phyloP scores from a whole-genome alignment of 2,888 invertebrate genomes.

The Chaetogeoica ovagalla region DNA sequence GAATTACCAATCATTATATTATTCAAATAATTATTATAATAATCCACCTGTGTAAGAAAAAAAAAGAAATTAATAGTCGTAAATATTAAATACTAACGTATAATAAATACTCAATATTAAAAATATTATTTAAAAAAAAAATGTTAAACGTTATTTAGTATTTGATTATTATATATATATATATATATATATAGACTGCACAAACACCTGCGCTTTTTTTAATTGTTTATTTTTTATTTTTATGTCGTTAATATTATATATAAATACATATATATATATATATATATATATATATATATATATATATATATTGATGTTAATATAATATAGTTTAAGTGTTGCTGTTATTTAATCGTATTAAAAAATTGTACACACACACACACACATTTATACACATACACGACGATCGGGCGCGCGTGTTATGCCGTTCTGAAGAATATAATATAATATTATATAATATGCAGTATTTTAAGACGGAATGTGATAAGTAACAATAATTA shows the following conservation, averaged over 20 bases:
- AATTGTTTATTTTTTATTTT: conserved; percentile 14
- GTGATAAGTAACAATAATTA: conserved; percentile 52
- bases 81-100: too few relatives aligned
- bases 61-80: conserved; percentile 12
- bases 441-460: too few relatives aligned
- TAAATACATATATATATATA: conserved; percentile 6
- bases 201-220: conserved; percentile 43
- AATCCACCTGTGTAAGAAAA: conserved; percentile 1
- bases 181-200: conserved; percentile 35
- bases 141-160: conserved; percentile 1
- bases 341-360: conserved; percentile 38
- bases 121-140: not conserved
- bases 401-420: not conserved
- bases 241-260: conserved; percentile 22
- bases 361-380: conserved; percentile 21
- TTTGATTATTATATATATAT: conserved; percentile 8
- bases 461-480: conserved; percentile 20
- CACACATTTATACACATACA: too few relatives aligned
- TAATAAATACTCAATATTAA: not conserved
- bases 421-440: conserved; percentile 34
- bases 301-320: conserved; percentile 35
- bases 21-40: not conserved
- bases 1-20: too few relatives aligned
- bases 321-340: conserved; percentile 40
- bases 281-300: conserved; percentile 6